Percentiles rank a stretch among this genome's conserved stretches.
Conservation (phyloP, 2,888 invertebrate species). For the Agonopterix heracliana region DNA sequence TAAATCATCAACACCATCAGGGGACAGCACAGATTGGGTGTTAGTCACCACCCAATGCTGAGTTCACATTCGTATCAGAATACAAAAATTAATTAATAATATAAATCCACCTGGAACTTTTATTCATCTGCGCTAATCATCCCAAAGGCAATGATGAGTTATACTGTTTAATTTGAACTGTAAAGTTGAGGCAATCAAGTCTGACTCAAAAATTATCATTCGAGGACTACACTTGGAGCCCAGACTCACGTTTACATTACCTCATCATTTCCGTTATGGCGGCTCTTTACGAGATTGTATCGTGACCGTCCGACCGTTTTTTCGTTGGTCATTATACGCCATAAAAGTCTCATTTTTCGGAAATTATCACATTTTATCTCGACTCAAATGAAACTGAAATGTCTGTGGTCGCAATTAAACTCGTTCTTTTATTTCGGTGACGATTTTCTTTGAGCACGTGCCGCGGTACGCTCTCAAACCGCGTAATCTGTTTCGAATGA, state of each 20-base stretch:
- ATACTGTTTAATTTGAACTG: too few species aligned
- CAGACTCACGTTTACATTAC: slow-evolving; percentile 19
- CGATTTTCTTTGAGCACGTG: slow-evolving; percentile 53
- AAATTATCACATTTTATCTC: slow-evolving; percentile 33
- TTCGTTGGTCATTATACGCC: slow-evolving; percentile 28
- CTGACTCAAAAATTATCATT: slow-evolving; percentile 8
- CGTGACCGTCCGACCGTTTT: slow-evolving; percentile 30
- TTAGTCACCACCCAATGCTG: too few species aligned
- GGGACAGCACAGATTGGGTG: too few species aligned
- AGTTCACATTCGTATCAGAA: too few species aligned
- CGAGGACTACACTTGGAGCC: slow-evolving; percentile 32
- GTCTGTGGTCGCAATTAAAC: slow-evolving; percentile 32
- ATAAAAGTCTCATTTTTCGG: slow-evolving; percentile 38
- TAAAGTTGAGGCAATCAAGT: too few species aligned
- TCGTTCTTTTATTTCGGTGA: slow-evolving; percentile 31
- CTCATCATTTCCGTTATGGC: slow-evolving; percentile 30
- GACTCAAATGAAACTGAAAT: slow-evolving; percentile 19
- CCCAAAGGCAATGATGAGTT: too few species aligned
- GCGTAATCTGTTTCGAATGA: slow-evolving; percentile 25
- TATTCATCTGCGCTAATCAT: too few species aligned
- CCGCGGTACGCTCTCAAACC: slow-evolving; percentile 15
- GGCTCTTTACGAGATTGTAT: slow-evolving; percentile 30
- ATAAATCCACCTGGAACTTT: too few species aligned
- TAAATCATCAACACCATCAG: too few species aligned
- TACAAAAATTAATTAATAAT: too few species aligned